Base-by-base conservation (phyloP, 2,888 invertebrate genomes). In the Arrhopalites spinosus region DNA sequence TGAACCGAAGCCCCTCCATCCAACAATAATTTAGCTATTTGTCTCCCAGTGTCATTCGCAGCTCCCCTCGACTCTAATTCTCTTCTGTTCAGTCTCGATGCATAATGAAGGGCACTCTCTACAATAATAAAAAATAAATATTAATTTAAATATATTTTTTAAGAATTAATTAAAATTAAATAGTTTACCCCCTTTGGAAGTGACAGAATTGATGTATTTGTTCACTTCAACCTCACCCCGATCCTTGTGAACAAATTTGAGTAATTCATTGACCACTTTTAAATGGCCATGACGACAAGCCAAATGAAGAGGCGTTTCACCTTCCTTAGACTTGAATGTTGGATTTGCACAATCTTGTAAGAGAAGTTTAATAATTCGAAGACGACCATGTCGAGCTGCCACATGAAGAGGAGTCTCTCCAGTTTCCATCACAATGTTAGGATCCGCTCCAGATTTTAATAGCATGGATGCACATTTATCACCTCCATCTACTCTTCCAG, bases 381-480 rank as follows among this genome's bases (percentile, higher is more conserved):
- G 87, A 86, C 97, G 96, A 0, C 98, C 99, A 84, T 93, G 91
- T 82, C 93, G 90, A 0, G 98, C 95, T 0, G 98, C 96, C 23
- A 78, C 78, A 29, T 78, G 99, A 3, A 98, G 92, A 0, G 98
- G 96, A 0, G 98, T 98, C 87, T 97, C 94, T 1, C 98, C 97
- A 86, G 98, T 96, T 85, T 96, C 95, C 77, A 96, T 97, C 2
- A 92, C 91, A 78, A 97, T 90, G 87, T 99, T 98, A 0, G 98
- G 95, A 77, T 96, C 94, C 11, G 98, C 98, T 0, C 99, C 99
- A 2, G 97, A 97, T 86, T 99, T 99, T 50, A 99, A 88, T 79
- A 99, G 87, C 97, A 99, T 98, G 82, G 98, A 89, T 3, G 97
- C 98, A 86, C 98, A 98, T 84, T 92, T 90, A 84, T 95, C 93